These are phyloP conservation scores for Phataginus tetradactyla DNA, from an alignment of 2,797 vertebrate genomes.

Conservation along the genomic window DNA sequence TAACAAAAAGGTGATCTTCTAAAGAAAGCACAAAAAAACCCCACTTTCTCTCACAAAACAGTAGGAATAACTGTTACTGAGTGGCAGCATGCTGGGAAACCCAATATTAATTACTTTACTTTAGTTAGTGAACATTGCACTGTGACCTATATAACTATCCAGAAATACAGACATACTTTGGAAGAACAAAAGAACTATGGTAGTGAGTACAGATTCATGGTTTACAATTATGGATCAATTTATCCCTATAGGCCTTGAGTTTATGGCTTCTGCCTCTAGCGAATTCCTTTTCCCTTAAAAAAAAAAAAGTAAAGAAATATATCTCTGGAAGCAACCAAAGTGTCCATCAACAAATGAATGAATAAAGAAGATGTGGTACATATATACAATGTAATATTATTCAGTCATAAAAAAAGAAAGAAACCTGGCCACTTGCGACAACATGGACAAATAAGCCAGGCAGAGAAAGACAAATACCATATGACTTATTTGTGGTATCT, in stretches of 20 bases:
- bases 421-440: no score
- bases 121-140: background rate
- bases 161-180: slow-evolving; percentile 55
- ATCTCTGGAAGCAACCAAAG: no score
- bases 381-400: no score
- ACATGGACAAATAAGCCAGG: no score
- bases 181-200: slow-evolving; percentile 43
- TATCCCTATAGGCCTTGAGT: background rate
- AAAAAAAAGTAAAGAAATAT: background rate
- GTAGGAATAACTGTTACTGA: slow-evolving; percentile 10
- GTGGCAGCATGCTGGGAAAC: background rate
- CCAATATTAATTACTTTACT: slow-evolving; percentile 20
- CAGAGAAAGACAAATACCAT: no score
- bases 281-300: background rate
- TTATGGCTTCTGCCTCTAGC: background rate
- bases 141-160: background rate
- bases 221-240: slow-evolving; percentile 40
- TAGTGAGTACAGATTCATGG: background rate
- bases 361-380: no score
- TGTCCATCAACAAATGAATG: no score
- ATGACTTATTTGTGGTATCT: no score
- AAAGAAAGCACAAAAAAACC: background rate
- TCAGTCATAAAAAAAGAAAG: no score
- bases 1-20: slow-evolving; percentile 49
- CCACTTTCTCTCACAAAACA: slow-evolving; percentile 25